A percentile compares a stretch with the other conserved stretches of the same genome.
These are phyloP conservation scores for Nasonia giraulti DNA, from an alignment of 1,140 invertebrate genomes.

Conservation along the genomic window DNA sequence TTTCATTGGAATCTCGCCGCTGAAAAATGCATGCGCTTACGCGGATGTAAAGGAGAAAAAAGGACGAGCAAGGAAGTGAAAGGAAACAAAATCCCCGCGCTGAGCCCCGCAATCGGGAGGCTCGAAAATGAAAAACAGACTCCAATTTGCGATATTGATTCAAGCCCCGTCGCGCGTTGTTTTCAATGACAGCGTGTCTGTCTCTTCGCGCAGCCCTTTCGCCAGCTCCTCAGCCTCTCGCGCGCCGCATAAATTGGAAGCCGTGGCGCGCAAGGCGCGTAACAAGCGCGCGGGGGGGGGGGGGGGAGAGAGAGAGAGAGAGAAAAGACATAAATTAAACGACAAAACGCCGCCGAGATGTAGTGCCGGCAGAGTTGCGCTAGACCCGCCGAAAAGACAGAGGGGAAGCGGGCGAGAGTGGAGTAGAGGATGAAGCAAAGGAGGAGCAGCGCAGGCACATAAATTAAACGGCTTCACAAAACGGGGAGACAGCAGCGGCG, in stretches of 20 bases:
- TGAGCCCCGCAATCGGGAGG: too few relatives aligned
- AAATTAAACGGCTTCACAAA: slow-evolving; percentile 44
- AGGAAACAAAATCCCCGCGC: too few relatives aligned
- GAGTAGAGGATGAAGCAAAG: background rate
- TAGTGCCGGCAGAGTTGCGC: background rate
- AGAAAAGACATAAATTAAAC: slow-evolving; percentile 52
- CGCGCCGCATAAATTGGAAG: slow-evolving; percentile 38
- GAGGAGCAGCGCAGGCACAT: slow-evolving; percentile 21
- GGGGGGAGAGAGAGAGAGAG: background rate
- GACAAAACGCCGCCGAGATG: slow-evolving; percentile 33
- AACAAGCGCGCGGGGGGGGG: slow-evolving; percentile 19
- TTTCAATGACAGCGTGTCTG: slow-evolving; percentile 17
- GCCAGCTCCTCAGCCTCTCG: too few relatives aligned
- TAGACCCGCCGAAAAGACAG: background rate
- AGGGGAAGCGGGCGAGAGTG: background rate
- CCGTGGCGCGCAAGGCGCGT: background rate
- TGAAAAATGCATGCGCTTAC: slow-evolving; percentile 6
- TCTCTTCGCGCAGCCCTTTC: background rate
- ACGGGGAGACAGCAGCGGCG: background rate
- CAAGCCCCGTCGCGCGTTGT: slow-evolving; percentile 13
- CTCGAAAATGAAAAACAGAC: background rate
- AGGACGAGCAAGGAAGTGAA: too few relatives aligned
- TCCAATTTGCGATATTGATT: slow-evolving; percentile 40
- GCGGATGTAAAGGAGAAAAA: background rate
- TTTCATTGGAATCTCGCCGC: slow-evolving; percentile 23